Conservation (phyloP, 2,888 invertebrate genomes). For the Caenorhabditis japonica region DNA sequence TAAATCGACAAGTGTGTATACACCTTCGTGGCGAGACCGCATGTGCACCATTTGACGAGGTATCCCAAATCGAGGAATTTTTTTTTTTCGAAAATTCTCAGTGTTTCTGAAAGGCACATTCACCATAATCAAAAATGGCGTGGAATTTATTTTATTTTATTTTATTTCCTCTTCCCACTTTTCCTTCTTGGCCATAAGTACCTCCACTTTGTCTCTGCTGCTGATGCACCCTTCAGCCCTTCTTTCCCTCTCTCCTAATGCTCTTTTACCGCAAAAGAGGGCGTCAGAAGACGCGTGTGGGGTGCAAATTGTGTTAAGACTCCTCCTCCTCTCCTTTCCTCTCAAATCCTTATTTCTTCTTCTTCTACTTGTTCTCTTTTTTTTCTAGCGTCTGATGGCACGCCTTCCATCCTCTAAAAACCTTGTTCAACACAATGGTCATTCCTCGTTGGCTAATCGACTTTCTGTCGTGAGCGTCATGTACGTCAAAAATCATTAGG, state of each 20-base stretch:
- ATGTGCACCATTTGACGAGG: too few relatives aligned
- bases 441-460: conserved; percentile 26
- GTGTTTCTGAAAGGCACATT: too few relatives aligned
- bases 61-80: too few relatives aligned
- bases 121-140: conserved; percentile 30
- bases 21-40: too few relatives aligned
- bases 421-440: neutral
- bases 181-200: conserved; percentile 10
- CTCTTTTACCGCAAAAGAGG: conserved; percentile 11
- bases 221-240: conserved; percentile 7
- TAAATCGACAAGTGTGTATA: too few relatives aligned
- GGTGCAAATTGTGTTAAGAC: conserved; percentile 49
- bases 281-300: conserved; percentile 35
- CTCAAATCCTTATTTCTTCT: conserved; percentile 1
- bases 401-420: neutral
- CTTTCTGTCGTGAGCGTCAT: neutral
- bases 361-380: conserved; percentile 3
- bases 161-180: conserved; percentile 6
- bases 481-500: conserved; percentile 43
- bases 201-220: conserved; percentile 19
- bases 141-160: conserved; percentile 10
- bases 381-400: conserved; percentile 16
- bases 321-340: too few relatives aligned
- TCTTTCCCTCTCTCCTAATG: conserved; percentile 22
- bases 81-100: too few relatives aligned